Base-by-base conservation (phyloP, 2,888 invertebrate species). In the Amphiduros pacificus region DNA sequence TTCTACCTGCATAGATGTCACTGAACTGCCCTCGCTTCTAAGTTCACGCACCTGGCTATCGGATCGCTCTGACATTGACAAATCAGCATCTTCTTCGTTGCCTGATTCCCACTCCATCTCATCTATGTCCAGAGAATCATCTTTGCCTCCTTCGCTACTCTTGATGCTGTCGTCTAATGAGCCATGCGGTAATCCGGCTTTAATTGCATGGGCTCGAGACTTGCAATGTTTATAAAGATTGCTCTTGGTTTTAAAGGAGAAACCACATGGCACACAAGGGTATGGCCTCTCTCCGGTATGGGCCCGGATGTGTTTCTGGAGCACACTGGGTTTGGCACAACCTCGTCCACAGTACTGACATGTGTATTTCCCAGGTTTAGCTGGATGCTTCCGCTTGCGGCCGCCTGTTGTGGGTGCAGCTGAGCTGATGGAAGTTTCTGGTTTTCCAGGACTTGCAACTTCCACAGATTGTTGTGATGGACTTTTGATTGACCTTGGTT, bases 281-380 rank as follows among this genome's bases (percentile, higher is more conserved):
- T 90, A 94, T 62, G 94, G 94, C 74, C 94, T 87, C 84, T 94
- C 94, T 81, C 93, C 93, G 51, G 94, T 94, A 83, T 94, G 94
- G 65, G 93, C 92, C 78, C 94, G 88, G 82, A 94, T 91, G 86
- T 94, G 94, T 86, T 94, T 94, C 83, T 93, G 90, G 68, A 94
- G 87, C 70, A 94, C 94, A 81, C 93, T 94, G 63, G 94, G 94
- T 84, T 94, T 94, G 75, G 93, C 91, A 85, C 93, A 94, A 70
- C 89, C 89, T 80, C 93, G 85, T 82, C 90, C 91, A 85, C 94
- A 94, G 82, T 91, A 93, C 14, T 90, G 89, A 81, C 94, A 94
- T 70, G 91, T 88, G 84, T 93, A 89, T 72, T 91, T 90, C 57
- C 90, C 91, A 3, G 70, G 74, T 63, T 70, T 76, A 41, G 61